phyloP scores from a whole-genome alignment of 2,113 vertebrate genomes.

The Gasterosteus nipponicus region DNA sequence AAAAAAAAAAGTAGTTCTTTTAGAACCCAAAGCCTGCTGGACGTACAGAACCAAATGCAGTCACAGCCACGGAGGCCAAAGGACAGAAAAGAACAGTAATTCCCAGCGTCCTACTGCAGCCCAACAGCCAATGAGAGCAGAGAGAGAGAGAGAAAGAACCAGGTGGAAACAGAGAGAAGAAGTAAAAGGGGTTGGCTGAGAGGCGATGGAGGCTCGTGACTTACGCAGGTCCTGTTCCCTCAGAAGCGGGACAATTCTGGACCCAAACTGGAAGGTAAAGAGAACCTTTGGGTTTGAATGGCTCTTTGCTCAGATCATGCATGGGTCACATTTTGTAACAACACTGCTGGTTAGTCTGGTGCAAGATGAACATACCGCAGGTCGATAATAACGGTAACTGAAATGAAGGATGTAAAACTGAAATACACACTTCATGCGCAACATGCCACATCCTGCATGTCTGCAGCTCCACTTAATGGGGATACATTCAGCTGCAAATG shows the following conservation, averaged over 20 bases:
- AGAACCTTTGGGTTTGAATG: slow-evolving; percentile 86
- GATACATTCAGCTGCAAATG: neutral
- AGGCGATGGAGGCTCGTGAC: slow-evolving; percentile 81
- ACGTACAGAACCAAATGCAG: slow-evolving; percentile 56
- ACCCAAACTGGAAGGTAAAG: slow-evolving; percentile 96
- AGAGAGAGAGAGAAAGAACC: slow-evolving; percentile 43
- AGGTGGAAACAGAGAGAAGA: slow-evolving; percentile 58
- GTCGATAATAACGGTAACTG: slow-evolving; percentile 34
- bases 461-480: neutral
- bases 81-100: slow-evolving; percentile 68
- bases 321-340: slow-evolving; percentile 68
- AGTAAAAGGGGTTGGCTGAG: slow-evolving; percentile 66
- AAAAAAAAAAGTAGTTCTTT: slow-evolving; percentile 48
- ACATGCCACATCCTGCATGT: slow-evolving; percentile 55
- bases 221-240: slow-evolving; percentile 92
- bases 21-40: slow-evolving; percentile 69
- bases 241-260: slow-evolving; percentile 97
- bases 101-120: slow-evolving; percentile 70
- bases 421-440: slow-evolving; percentile 58
- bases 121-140: slow-evolving; percentile 77
- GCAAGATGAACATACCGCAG: slow-evolving; percentile 57
- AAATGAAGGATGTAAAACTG: slow-evolving; percentile 53
- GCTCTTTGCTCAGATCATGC: slow-evolving; percentile 74
- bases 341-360: slow-evolving; percentile 77
- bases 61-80: slow-evolving; percentile 63